Percentiles rank a stretch among this genome's conserved stretches.
Evolutionary conservation across 2,797 vertebrate genomes (phyloP).

Genomic region (Diceros bicornis): DNA sequence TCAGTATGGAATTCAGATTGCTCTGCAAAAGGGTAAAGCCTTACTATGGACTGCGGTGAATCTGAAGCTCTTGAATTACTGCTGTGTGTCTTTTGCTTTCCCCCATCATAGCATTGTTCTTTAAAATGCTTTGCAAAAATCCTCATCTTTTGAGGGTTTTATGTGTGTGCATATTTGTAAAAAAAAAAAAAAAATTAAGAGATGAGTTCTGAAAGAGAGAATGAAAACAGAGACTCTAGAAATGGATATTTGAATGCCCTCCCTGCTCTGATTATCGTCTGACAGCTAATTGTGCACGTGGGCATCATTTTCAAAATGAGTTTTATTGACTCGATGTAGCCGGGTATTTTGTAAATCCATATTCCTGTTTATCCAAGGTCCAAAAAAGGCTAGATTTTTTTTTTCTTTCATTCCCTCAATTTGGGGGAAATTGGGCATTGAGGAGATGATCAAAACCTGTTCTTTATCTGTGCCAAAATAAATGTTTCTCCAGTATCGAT

Average conservation of each 20-base stretch:
- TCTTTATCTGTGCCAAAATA: constrained; percentile 78
- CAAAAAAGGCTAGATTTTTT: constrained; percentile 43
- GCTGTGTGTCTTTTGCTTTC: constrained; percentile 3
- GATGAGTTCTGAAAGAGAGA: constrained; percentile 54
- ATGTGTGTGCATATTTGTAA: background rate
- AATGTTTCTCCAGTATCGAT: constrained; percentile 64
- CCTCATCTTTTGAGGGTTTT: constrained; percentile 15
- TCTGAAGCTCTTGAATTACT: background rate
- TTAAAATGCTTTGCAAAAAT: constrained; percentile 56
- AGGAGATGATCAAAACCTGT: constrained; percentile 76
- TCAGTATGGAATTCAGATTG: constrained; percentile 58
- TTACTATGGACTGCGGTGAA: background rate
- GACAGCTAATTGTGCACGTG: background rate
- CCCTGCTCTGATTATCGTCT: constrained; percentile 51
- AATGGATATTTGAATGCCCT: background rate
- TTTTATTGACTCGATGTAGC: constrained; percentile 66
- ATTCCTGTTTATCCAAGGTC: constrained; percentile 63
- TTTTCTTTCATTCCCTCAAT: constrained; percentile 55
- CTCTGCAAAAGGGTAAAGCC: background rate
- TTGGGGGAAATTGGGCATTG: constrained; percentile 66
- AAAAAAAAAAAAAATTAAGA: constrained; percentile 24
- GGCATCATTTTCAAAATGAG: constrained; percentile 63
- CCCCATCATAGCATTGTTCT: background rate
- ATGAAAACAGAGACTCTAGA: constrained; percentile 61
- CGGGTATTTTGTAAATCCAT: constrained; percentile 75